phyloP scores from a whole-genome alignment of 2,797 vertebrate species.

The Chiroxiphia lanceolata region DNA sequence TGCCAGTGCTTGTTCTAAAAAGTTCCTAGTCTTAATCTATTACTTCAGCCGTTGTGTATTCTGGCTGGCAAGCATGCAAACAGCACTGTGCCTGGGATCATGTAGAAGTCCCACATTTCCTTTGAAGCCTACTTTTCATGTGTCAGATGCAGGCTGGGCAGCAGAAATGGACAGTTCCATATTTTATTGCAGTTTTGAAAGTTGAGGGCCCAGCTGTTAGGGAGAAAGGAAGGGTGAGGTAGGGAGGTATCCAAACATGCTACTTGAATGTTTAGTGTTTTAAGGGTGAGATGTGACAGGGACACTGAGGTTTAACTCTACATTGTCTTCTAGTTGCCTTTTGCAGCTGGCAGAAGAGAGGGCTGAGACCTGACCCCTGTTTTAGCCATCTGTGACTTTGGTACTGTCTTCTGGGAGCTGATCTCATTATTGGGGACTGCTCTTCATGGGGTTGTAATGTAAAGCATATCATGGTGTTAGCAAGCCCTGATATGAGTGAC shows the following conservation, averaged over 20 bases:
- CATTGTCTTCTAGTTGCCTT: neutral
- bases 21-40: neutral
- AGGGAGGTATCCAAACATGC: neutral
- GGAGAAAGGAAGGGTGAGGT: neutral
- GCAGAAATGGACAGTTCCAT: neutral
- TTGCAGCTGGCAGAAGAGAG: neutral
- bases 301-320: neutral
- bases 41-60: neutral
- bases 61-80: neutral
- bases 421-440: neutral
- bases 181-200: neutral
- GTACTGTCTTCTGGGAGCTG: neutral
- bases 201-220: neutral
- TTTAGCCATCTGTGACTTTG: neutral
- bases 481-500: neutral
- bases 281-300: neutral
- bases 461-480: neutral
- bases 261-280: accelerated
- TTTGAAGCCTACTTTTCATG: neutral
- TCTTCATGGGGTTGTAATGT: neutral
- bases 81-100: neutral
- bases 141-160: neutral
- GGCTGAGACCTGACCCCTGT: neutral
- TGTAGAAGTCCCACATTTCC: neutral
- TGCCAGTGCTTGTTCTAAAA: neutral